Evolutionary conservation across 2,888 invertebrate species (phyloP), one percentile per base, ranked within the genome.

Genomic region (Drosophila rellima): DNA sequence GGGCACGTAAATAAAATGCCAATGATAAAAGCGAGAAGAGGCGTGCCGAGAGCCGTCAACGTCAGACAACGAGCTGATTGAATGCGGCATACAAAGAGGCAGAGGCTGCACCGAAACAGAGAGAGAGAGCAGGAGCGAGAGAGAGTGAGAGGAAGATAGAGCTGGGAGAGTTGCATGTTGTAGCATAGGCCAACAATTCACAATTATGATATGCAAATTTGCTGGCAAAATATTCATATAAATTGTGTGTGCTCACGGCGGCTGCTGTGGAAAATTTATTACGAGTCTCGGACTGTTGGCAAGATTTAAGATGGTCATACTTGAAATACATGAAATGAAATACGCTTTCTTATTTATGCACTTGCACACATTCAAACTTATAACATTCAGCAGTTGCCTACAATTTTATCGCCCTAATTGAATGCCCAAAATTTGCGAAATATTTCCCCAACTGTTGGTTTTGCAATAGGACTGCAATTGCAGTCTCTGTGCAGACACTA

Each of bases 161-260:
- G 44, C 23, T 10, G 8, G 33, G 26, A 23, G 20, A 37, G 37
- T 31, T 60, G 54, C 61, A 67, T 50, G 45, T 29, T 51, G 44
- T 17, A 44, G 40, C 51, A 59, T 54, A 68, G 75, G 56, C 74
- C 74, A 77, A 75, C 74, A 81, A 78, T 69, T 78, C 69, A 81
- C 82, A 78, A 78, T 78, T 78, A 78, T 78, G 78, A 78, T 78
- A 78, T 78, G 78, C 74, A 78, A 78, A 78, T 78, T 81, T 73
- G 61, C 59, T 54, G 64, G 66, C 78, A 62, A 68, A 68, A 81
- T 78, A 78, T 78, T 78, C 67, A 78, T 80, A 62, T 52, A 80
- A 80, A 76, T 80, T 77, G 76, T 77, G 66, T 70, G 48, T 60
- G 60, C 31, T 35, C 70, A 33, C 31, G 60, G 17, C 37, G 40